Evolutionary conservation across 2,888 invertebrate species (phyloP), one percentile per base, ranked within the genome.

Genomic region (Coenonympha arcania): DNA sequence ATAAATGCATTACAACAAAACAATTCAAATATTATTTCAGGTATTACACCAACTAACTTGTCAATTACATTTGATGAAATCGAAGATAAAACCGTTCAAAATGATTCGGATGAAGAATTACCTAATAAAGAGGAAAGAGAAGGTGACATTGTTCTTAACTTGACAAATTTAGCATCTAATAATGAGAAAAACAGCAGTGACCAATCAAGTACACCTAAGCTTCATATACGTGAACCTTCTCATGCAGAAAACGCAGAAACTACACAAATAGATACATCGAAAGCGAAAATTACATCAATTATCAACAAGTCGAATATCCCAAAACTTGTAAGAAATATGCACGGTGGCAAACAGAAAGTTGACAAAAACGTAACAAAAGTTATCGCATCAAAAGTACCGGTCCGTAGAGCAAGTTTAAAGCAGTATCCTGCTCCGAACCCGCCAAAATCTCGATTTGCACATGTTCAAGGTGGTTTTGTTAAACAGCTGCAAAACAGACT

Each of bases 401-500:
- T 84, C 30, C 75, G 87, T 44, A 73, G 76, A 51, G 64, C 69
- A 47, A 83, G 84, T 19, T 42, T 75, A 26, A 85, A 86, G 58
- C 79, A 80, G 56, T 73, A 80, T 56, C 76, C 79, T 45, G 79
- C 82, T 3, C 85, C 85, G 3, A 69, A 75, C n/a, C 85, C 86
- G 18, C 83, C 83, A n/a, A 86, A 82, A 69, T 54, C 71, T 30
- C 81, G 83, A 52, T 87, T 87, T 58, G 80, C 83, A 19, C 80
- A 79, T 57, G 69, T 87, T 51, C 82, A 80, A 68, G 86, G 71
- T 59, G 87, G 87, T 9, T 78, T 79, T 54, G 86, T 87, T 1
- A 86, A 84, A 61, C 83, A 87, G 58, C 64, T 87, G 52, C 87
- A 87, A 68, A 77, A 79, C 30, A 75, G 76, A 56, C 63, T 87